Evolutionary conservation across 2,113 vertebrate genomes (phyloP), one percentile per base, ranked within the genome.

Genomic region (Symphodus melops): DNA sequence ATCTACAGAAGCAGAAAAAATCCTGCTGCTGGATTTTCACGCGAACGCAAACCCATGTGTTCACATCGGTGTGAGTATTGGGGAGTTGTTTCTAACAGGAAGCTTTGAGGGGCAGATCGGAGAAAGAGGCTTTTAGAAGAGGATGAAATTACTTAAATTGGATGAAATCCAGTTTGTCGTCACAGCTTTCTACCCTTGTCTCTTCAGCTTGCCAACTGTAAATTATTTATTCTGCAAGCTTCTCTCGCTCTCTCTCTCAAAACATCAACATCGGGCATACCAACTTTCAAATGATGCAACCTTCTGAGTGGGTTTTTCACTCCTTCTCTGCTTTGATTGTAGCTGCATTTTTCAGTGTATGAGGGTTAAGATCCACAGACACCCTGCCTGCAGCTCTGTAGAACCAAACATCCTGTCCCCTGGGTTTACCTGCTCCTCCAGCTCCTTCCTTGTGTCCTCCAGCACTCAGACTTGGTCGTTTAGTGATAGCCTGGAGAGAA

Each of bases 361-460:
- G 37, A 67, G 25, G 10, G 0, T 3, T 75, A 42, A 56, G 13
- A 57, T 28, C 58, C 54, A 25, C 69, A 67, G 11, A n/a, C n/a
- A n/a, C n/a, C n/a, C n/a, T n/a, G n/a, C 61, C 36, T 59, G 16
- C 3, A 59, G 62, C 36, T 55, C 0, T 25, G 14, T 39, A 14
- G 3, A 33, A 9, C 55, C 48, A 4, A 16, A 23, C 16, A 20
- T 1, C 46, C 54, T 28, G 42, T 51, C 39, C 20, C 61, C 20
- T 16, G 33, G 33, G 56, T 71, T 63, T 69, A 79, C 74, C 77
- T 78, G 42, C 72, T 65, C 58, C 69, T 72, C 59, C 1, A 28
- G 62, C 36, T 70, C 61, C 33, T 57, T 36, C 48, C 60, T 20
- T 7, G 11, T 2, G 21, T 71, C 44, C 55, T 83, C 66, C 59